Base-by-base conservation (phyloP, 64 coral and sea anemone genomes). In the Stylophora pistillata region DNA sequence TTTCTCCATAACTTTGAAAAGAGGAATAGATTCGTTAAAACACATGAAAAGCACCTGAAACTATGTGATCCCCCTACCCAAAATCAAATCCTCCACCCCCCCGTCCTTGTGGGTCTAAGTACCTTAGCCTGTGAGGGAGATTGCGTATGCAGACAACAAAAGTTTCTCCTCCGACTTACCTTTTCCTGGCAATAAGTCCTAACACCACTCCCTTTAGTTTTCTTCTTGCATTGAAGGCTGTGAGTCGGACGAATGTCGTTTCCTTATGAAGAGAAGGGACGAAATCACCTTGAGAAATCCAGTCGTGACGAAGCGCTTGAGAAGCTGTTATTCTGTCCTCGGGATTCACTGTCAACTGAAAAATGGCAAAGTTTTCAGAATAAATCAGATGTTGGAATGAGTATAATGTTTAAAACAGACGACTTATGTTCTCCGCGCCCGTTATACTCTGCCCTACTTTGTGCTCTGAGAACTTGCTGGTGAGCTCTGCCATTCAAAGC, bases 301-400 rank as follows among this genome's bases (percentile, higher is more conserved):
- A 98, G 9, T 94, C 92, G 85, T 98, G 95, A 56, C 88, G 52
- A 23, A 98, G 47, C 10, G 95, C 95, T 1, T 98, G 88, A 53
- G 59, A 77, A 23, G 92, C 92, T 12, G 92, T 72, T 5, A 94
- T 94, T 17, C 95, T 89, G 10, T 94, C 28, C 1, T 86, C 77
- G 23, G 95, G 95, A 23, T 98, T 86, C 30, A 98, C 70, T 27
- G 69, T 87, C 32, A 98, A 57, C 95, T 98, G 37, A 34, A 30
- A 85, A 60, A 57, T n/a, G 37, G 37, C n/a, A 59, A 90, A 23
- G 10, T 37, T 21, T 60, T 55, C 10, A 15, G 11, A 9, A 28
- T 15, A 58, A 69, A 15, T 23, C 29, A 31, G 10, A 13, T 10
- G 23, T 56, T 27, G 18, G 23, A 10, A 23, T 9, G 5, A 68